phyloP scores from a whole-genome alignment of 2,888 invertebrate genomes.

The Temnothorax unifasciatus region DNA sequence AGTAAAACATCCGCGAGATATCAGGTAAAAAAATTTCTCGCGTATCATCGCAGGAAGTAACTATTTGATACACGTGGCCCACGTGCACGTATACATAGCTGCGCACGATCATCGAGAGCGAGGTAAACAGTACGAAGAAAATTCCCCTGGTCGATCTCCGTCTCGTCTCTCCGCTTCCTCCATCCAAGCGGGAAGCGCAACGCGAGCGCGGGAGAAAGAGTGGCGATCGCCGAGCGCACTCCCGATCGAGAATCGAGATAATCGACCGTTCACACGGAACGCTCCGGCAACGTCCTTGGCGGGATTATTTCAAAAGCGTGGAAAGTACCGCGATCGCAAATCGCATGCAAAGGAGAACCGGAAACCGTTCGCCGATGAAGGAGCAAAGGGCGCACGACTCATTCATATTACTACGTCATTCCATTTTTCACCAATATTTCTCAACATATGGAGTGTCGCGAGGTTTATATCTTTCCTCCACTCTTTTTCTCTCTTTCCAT shows the following conservation, averaged over 20 bases:
- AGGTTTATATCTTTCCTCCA: not conserved
- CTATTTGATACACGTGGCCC: not conserved
- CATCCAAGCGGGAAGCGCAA: not conserved
- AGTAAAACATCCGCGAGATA: not conserved
- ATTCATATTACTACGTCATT: slow-evolving; percentile 14
- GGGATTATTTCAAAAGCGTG: slow-evolving; percentile 30
- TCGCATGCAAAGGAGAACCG: slow-evolving; percentile 30
- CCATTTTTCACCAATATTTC: not conserved
- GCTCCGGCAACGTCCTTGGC: slow-evolving; percentile 36
- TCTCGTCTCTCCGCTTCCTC: not conserved
- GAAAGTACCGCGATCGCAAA: slow-evolving; percentile 21
- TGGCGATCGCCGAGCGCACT: slow-evolving; percentile 7
- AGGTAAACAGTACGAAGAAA: not conserved
- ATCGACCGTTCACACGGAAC: slow-evolving; percentile 35
- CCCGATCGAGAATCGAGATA: slow-evolving; percentile 36
- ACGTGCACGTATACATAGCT: not conserved
- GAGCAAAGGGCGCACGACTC: slow-evolving; percentile 17
- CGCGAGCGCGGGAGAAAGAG: slow-evolving; percentile 9
- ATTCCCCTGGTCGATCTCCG: not conserved
- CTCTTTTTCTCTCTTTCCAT: not conserved
- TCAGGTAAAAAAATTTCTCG: not conserved
- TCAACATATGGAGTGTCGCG: too few relatives aligned
- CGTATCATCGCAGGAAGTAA: not conserved
- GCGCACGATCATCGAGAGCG: not conserved
- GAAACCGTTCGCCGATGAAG: slow-evolving; percentile 16